Conservation (phyloP, 2,797 vertebrate genomes). For the Poeciliopsis turneri region DNA sequence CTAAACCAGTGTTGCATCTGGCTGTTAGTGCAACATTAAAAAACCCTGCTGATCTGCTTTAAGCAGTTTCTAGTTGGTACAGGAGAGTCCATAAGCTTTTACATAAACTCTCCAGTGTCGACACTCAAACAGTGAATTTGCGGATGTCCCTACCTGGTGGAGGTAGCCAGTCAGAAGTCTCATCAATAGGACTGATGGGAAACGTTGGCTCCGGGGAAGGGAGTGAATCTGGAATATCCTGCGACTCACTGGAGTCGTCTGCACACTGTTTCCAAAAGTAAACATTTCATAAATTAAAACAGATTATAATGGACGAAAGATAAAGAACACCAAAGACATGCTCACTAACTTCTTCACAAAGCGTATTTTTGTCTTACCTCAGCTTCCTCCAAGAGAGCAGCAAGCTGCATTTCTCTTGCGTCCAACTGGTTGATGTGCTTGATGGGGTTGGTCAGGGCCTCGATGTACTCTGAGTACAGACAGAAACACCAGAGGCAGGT, state of each 20-base stretch:
- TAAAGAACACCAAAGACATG: not conserved
- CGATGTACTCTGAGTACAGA: constrained; percentile 83
- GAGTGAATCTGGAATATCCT: not conserved
- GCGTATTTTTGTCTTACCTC: constrained; percentile 76
- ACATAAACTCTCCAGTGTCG: not conserved
- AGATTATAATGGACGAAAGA: not conserved
- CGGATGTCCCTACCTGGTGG: constrained; percentile 61
- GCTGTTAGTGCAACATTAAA: not conserved
- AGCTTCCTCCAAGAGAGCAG: constrained; percentile 79
- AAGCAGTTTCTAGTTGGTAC: not conserved
- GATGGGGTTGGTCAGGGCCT: constrained; percentile 90
- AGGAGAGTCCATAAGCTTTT: not conserved
- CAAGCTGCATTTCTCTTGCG: constrained; percentile 86
- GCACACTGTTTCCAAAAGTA: constrained; percentile 52
- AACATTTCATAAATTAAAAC: not conserved
- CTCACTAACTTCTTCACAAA: not conserved
- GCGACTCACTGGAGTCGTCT: constrained; percentile 22
- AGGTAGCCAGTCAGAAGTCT: constrained; percentile 49
- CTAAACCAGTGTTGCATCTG: not conserved
- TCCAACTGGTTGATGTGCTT: constrained; percentile 86
- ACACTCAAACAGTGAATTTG: not conserved
- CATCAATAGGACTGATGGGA: not conserved
- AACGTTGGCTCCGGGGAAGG: not conserved
- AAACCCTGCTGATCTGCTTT: not conserved
- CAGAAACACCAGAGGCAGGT: not conserved